Evolutionary conservation across 2,113 vertebrate genomes (phyloP).

Genomic region (Daphoenositta chrysoptera): DNA sequence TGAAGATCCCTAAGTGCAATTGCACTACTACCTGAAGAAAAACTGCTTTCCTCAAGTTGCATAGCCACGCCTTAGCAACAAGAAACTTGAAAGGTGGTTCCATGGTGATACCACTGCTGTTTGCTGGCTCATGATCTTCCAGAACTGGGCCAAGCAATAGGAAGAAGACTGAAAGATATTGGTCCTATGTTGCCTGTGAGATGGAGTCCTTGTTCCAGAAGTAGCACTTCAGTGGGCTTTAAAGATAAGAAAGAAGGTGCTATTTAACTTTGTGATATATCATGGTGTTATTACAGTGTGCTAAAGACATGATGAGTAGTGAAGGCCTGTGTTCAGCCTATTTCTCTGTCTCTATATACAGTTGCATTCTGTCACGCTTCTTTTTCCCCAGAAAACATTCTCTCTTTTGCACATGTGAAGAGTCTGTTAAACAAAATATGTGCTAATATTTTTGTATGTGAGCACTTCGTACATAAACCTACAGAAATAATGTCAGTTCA

Average conservation of each 20-base stretch:
- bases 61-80: background rate
- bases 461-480: background rate
- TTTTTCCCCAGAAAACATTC: background rate
- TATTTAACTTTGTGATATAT: background rate
- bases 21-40: background rate
- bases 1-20: background rate
- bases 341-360: background rate
- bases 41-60: background rate
- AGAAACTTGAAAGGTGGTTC: background rate
- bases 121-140: background rate
- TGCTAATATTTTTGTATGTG: too few relatives aligned
- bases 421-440: background rate
- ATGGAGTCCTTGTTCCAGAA: background rate
- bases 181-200: background rate
- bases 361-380: background rate
- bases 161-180: background rate
- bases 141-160: background rate
- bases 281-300: background rate
- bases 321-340: background rate
- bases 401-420: background rate
- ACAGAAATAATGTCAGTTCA: background rate
- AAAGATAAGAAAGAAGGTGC: background rate
- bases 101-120: background rate
- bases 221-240: background rate
- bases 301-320: background rate